Base-by-base conservation (phyloP, 2,113 vertebrate species). In the Rhabdornis inornatus region DNA sequence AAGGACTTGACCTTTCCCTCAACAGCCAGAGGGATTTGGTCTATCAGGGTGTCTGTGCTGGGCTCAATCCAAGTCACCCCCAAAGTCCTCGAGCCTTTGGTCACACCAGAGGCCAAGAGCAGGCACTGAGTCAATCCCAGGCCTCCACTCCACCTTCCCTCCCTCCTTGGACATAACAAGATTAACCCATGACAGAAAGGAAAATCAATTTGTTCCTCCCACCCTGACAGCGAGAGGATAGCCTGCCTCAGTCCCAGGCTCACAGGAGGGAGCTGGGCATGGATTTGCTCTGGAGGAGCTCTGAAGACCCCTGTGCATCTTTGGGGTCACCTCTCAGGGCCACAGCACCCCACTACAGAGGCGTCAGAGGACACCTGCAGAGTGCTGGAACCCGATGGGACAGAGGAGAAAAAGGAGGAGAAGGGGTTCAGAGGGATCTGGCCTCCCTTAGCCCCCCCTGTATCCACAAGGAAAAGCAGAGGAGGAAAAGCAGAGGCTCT, bases 21-120 rank as follows among this genome's bases (percentile, higher is more conserved):
- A 27, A 0, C 7, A 3, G 21, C 59, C 37, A 3, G 68, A 60
- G 40, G 1, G 1, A 17, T 53, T 22, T 9, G 2, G 40, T 4
- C 33, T 66, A 57, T 1, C 1, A 37, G 80, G 22, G 70, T 25
- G 69, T 17, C 61, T 14, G 39, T 2, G 9, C 71, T 93, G 69
- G 59, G 37, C 75, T 92, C 30, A 13, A 11, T 9, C 49, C 18
- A 40, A 52, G 87, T 33, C 76, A 52, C 18, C 66, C 71, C 52
- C 13, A 52, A 78, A 24, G n/a, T 15, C 45, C 64, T 76, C 0
- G 1, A 71, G 61, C 63, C 72, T 22, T 49, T 45, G 22, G 28
- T 79, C 61, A 68, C 15, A 11, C n/a, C 22, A 15, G 77, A 49
- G 84, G 53, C 65, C 45, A 6, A 56, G 63, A 27, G 72, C 47